phyloP scores from a whole-genome alignment of 2,888 invertebrate species.

The Leptinotarsa peninsularis region DNA sequence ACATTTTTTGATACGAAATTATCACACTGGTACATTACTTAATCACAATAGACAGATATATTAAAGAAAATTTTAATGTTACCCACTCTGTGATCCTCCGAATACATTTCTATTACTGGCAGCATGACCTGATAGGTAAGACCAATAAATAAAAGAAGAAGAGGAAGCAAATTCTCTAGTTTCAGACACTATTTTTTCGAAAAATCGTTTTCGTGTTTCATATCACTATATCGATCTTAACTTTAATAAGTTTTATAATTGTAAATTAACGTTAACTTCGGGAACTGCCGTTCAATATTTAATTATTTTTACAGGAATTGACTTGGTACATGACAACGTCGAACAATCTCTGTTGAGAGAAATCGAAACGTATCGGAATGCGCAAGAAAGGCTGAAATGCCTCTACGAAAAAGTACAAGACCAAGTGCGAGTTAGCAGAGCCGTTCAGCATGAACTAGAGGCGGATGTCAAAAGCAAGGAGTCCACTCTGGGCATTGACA shows the following conservation, averaged over 20 bases:
- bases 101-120: too few species aligned
- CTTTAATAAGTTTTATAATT: neutral
- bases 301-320: slow-evolving; percentile 69
- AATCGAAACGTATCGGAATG: slow-evolving; percentile 82
- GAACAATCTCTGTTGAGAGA: slow-evolving; percentile 89
- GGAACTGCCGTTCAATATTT: neutral
- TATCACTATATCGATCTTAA: neutral
- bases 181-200: too few species aligned
- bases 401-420: slow-evolving; percentile 78
- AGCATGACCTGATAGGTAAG: too few species aligned
- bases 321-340: slow-evolving; percentile 90
- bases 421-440: slow-evolving; percentile 81
- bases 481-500: slow-evolving; percentile 86
- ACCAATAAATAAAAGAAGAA: too few species aligned
- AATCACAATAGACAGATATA: too few species aligned
- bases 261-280: too few species aligned
- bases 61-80: too few species aligned
- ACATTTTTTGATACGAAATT: too few species aligned
- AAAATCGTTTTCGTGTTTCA: too few species aligned
- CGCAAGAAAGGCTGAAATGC: slow-evolving; percentile 81
- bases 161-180: too few species aligned
- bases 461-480: slow-evolving; percentile 90
- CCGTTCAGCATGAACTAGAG: slow-evolving; percentile 88
- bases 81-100: too few species aligned
- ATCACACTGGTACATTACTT: too few species aligned